phyloP scores from a whole-genome alignment of 2,888 invertebrate species.

The Tenthredo livida region DNA sequence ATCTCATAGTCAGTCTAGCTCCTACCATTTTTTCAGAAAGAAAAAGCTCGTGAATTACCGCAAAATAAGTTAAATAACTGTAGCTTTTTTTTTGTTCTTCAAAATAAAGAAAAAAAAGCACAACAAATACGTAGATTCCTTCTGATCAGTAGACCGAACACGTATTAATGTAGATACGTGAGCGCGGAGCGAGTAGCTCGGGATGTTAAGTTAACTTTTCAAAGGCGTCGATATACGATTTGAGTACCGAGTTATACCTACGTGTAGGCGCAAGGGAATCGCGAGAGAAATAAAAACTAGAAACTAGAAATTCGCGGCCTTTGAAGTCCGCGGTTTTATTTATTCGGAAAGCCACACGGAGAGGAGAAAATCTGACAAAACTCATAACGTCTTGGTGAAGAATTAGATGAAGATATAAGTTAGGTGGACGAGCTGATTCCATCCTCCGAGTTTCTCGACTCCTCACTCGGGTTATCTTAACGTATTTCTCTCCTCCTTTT shows the following conservation, averaged over 20 bases:
- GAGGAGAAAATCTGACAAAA: not conserved
- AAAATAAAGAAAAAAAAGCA: not conserved
- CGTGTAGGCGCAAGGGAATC: slow-evolving; percentile 5
- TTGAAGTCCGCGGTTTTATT: not conserved
- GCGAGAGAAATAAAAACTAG: not conserved
- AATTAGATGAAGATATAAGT: slow-evolving; percentile 16
- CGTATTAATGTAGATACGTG: slow-evolving; percentile 33
- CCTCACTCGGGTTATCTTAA: slow-evolving; percentile 68
- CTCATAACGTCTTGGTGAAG: not conserved
- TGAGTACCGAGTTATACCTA: not conserved
- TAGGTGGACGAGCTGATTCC: not conserved
- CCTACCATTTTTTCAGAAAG: not conserved
- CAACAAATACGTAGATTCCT: not conserved
- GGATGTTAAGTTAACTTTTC: slow-evolving; percentile 23
- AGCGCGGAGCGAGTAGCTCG: not conserved
- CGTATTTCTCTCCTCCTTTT: not conserved
- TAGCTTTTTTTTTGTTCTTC: not conserved
- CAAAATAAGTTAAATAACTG: not conserved
- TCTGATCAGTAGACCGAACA: slow-evolving; percentile 12
- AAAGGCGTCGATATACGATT: not conserved
- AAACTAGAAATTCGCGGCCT: not conserved
- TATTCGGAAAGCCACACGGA: not conserved
- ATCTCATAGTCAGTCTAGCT: no score
- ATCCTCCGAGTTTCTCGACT: not conserved
- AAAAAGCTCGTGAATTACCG: not conserved